Evolutionary conservation across 2,113 vertebrate genomes (phyloP).

Genomic region (Nipponia nippon): DNA sequence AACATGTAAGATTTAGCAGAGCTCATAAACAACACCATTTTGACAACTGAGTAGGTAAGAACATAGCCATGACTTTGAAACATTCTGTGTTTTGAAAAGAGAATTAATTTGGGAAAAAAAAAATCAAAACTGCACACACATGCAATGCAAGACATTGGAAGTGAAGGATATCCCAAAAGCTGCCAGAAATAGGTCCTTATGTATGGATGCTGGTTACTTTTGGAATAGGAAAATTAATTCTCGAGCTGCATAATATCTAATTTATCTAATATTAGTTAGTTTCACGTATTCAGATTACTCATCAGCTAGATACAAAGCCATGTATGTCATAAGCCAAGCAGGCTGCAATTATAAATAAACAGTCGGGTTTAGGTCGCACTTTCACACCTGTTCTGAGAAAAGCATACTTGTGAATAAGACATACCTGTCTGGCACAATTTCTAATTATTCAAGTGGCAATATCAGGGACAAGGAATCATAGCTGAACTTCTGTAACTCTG

Average conservation of each 20-base stretch:
- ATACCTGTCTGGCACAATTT: neutral
- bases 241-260: neutral
- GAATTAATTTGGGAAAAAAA: neutral
- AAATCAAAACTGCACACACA: neutral
- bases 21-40: neutral
- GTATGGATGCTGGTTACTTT: neutral
- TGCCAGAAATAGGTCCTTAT: neutral
- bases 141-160: neutral
- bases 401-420: neutral
- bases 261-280: neutral
- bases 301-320: neutral
- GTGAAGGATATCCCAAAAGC: neutral
- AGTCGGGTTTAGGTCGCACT: neutral
- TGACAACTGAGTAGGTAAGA: neutral
- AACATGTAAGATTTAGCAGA: neutral
- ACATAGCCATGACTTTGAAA: neutral
- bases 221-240: neutral
- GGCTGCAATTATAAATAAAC: neutral
- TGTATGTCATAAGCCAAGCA: neutral
- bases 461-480: neutral
- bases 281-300: neutral
- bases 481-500: neutral
- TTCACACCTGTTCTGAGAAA: neutral
- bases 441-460: neutral
- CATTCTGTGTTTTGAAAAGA: neutral